Evolutionary conservation across 2,888 invertebrate species (phyloP).

Genomic region (Tipula helvola): DNA sequence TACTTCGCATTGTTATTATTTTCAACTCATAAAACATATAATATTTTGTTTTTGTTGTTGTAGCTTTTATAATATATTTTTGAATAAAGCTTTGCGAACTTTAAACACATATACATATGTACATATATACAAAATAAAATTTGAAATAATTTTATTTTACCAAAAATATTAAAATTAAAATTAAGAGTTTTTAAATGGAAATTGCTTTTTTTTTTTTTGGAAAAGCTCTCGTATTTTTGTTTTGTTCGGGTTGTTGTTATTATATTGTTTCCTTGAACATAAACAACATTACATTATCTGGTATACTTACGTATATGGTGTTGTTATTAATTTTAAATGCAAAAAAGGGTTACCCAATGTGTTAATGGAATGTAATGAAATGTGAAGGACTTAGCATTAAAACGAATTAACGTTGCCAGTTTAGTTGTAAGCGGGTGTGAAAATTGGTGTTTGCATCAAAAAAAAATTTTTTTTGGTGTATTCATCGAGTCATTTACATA

Average conservation of each 20-base stretch:
- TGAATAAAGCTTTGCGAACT: background rate
- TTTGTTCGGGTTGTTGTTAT: background rate
- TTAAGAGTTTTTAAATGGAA: background rate
- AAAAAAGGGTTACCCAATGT: background rate
- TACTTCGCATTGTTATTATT: background rate
- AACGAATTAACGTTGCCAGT: background rate
- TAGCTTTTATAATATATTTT: background rate
- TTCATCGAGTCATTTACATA: background rate
- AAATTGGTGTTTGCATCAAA: background rate
- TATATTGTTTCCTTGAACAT: background rate
- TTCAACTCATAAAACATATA: background rate
- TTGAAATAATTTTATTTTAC: background rate
- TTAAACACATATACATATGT: background rate
- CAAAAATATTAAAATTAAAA: background rate
- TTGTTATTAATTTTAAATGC: background rate
- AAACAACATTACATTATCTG: background rate
- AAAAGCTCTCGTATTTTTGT: background rate
- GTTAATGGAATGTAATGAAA: background rate
- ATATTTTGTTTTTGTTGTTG: background rate
- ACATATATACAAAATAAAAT: background rate
- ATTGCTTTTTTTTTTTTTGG: background rate
- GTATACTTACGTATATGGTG: background rate
- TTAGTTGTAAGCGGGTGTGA: no score
- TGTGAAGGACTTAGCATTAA: background rate
- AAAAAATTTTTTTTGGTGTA: background rate